Evolutionary conservation across 1,140 invertebrate genomes (phyloP), one percentile per base, ranked within the genome.

Genomic region (Ooceraea biroi): DNA sequence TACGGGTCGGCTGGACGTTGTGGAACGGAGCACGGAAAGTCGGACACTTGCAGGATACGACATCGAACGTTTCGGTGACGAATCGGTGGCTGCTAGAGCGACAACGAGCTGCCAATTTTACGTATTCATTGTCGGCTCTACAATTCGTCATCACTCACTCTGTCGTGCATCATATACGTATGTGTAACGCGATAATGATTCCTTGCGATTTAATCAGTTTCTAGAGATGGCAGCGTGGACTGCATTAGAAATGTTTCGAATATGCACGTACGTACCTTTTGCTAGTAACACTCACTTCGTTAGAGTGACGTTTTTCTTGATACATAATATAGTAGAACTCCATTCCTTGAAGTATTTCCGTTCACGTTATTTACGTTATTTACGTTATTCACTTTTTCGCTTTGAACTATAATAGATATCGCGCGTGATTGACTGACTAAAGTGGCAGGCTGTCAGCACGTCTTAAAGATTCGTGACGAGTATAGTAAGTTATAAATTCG

Each of bases 141-240:
- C 44, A 11, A 73, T 57, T 80, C 30, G 22, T 66, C 52, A 27
- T 48, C 25, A 14, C 68, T 55, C 22, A 74, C 68, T 84, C 60
- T 57, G 19, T 66, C 19, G n/a, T 44, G 46, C 41, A 41, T 78
- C 55, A 80, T 68, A 66, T 73, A 69, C 27, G 36, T 76, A 11
- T 63, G 50, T 66, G 27, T 84, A 76, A 74, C 25, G 63, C 25
- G 44, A 78, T 77, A 77, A 44, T 83, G 60, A 77, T 74, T 66
- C 41, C 25, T 66, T 25, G 36, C 36, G 17, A 41, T 80, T 57
- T 48, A 57, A 80, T 69, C 30, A 48, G 25, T 77, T 27, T 46
- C 27, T 22, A 58, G 30, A 12, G 22, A 69, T 80, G 76, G 65
- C 65, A 80, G 65, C 69, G 36, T 14, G 36, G n/a, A 19, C 25